phyloP scores from a whole-genome alignment of 2,797 vertebrate species.

The Psittacula derbiana region DNA sequence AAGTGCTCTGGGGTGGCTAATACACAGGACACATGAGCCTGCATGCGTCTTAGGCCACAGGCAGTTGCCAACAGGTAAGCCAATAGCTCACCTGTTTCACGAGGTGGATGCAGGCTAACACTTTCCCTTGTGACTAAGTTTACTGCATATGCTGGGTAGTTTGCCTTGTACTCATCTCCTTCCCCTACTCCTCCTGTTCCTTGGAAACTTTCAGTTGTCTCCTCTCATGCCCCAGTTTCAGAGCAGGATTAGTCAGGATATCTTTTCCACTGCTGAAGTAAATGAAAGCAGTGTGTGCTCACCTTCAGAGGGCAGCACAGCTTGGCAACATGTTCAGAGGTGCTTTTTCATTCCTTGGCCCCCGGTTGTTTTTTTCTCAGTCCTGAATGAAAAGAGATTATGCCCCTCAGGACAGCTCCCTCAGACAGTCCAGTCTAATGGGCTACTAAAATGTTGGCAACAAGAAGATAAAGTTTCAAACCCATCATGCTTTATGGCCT shows the following conservation, averaged over 20 bases:
- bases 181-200: background rate
- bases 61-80: background rate
- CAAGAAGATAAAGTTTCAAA: background rate
- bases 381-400: background rate
- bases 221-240: background rate
- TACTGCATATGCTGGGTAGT: background rate
- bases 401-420: background rate
- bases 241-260: background rate
- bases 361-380: accelerated
- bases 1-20: background rate
- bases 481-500: accelerated
- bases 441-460: background rate
- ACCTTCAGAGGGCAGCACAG: background rate
- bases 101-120: background rate
- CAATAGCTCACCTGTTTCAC: background rate
- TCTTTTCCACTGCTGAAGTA: background rate
- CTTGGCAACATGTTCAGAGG: background rate
- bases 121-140: background rate
- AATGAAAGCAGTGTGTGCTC: background rate
- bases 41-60: background rate
- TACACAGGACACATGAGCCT: background rate
- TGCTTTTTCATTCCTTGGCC: background rate
- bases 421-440: background rate
- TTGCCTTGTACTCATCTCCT: background rate
- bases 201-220: background rate